Conservation (phyloP, 2,113 vertebrate species). For the Ondatra zibethicus region DNA sequence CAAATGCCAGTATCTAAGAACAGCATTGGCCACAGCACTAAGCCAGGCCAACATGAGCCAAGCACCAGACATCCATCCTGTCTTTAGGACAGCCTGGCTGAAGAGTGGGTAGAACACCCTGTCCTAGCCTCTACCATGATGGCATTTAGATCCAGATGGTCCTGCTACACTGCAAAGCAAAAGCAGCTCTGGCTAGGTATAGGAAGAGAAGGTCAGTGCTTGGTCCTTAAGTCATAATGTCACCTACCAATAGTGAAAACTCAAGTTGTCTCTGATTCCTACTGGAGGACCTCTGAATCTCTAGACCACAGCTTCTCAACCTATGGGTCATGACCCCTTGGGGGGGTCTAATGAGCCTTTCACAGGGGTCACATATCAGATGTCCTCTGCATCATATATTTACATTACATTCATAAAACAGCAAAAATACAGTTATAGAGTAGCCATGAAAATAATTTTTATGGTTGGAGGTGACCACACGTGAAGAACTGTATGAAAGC, state of each 20-base stretch:
- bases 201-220: rapidly evolving
- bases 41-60: neutral
- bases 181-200: neutral
- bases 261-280: neutral
- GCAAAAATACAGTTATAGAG: neutral
- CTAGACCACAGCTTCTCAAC: slow-evolving; percentile 73
- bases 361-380: neutral
- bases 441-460: neutral
- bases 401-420: neutral
- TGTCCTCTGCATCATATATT: neutral
- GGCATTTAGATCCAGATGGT: neutral
- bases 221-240: neutral
- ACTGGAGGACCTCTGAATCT: neutral
- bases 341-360: neutral
- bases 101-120: neutral
- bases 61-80: neutral
- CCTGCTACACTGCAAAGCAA: neutral
- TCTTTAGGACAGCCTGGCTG: neutral
- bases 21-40: neutral
- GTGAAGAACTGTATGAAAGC: neutral
- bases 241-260: neutral
- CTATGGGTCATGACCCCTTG: neutral
- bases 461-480: neutral
- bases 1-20: neutral
- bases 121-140: neutral